A percentile compares a stretch with the other conserved stretches of the same genome.
phyloP scores from a whole-genome alignment of 2,113 vertebrate species.

The Urocolius indicus region DNA sequence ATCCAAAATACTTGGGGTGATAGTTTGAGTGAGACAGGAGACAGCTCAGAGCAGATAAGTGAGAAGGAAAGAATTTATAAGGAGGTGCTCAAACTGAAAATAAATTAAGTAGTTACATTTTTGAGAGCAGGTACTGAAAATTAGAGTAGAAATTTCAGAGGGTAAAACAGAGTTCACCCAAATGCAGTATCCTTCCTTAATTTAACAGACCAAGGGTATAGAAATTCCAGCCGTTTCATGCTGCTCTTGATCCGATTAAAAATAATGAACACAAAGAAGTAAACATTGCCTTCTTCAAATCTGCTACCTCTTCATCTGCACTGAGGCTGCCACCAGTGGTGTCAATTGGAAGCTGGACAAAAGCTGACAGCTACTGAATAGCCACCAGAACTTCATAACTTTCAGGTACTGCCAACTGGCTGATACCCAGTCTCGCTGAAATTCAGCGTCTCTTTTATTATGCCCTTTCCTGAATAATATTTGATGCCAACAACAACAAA shows the following conservation, averaged over 20 bases:
- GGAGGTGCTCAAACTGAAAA: background rate
- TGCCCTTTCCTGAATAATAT: background rate
- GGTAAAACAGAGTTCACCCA: background rate
- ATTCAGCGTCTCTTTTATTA: background rate
- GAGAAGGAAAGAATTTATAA: background rate
- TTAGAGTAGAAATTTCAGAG: background rate
- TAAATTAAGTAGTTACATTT: background rate
- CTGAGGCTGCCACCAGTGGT: background rate
- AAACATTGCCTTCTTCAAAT: background rate
- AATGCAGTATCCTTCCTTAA: background rate
- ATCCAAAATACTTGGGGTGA: background rate
- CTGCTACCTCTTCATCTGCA: background rate
- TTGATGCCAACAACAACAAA: background rate
- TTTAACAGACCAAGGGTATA: background rate
- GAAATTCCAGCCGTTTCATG: background rate
- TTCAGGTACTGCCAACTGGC: background rate
- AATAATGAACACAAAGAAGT: background rate
- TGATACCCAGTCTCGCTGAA: background rate
- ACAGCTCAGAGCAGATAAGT: background rate
- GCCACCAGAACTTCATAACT: background rate
- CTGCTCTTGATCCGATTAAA: conserved; percentile 9
- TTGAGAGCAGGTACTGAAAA: background rate
- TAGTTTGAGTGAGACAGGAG: background rate
- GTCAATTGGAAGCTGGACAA: background rate
- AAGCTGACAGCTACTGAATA: background rate